Conservation (phyloP, 2,797 vertebrate genomes). For the Oceanodroma leucorhoa region DNA sequence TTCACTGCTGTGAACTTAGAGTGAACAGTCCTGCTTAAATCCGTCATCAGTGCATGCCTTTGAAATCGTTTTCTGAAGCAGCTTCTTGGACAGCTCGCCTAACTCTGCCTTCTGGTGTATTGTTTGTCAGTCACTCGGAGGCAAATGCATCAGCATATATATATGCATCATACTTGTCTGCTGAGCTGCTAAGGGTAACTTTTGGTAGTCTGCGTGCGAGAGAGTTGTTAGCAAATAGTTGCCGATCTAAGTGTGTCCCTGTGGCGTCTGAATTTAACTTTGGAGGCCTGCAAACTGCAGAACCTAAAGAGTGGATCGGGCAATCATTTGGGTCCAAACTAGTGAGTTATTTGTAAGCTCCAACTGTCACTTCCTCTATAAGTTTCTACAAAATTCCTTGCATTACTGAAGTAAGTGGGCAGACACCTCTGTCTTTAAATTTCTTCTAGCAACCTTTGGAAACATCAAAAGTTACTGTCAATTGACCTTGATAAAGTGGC, state of each 20-base stretch:
- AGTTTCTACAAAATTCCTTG: neutral
- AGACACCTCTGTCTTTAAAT: slow-evolving; percentile 11
- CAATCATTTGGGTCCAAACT: neutral
- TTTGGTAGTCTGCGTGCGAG: neutral
- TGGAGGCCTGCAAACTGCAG: neutral
- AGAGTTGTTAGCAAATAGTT: neutral
- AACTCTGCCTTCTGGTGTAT: neutral
- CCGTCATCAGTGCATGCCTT: accelerated
- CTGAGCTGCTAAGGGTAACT: neutral
- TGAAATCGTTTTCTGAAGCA: neutral
- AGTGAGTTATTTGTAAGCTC: neutral
- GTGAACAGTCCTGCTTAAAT: neutral
- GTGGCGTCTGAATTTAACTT: neutral
- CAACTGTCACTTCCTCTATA: neutral
- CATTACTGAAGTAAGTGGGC: neutral
- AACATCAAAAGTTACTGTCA: slow-evolving; percentile 96
- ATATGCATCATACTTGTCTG: neutral
- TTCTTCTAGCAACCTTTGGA: slow-evolving; percentile 92
- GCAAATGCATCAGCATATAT: neutral
- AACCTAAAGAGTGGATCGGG: accelerated
- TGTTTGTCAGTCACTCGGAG: neutral
- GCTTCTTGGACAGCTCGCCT: neutral
- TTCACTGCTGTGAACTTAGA: neutral
- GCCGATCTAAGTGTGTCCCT: neutral
- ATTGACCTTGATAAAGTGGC: slow-evolving; percentile 95